Percentiles rank a stretch among this genome's conserved stretches.
These are phyloP conservation scores for Aleiodes leptofemur DNA, from an alignment of 2,888 invertebrate species.

Conservation along the genomic window DNA sequence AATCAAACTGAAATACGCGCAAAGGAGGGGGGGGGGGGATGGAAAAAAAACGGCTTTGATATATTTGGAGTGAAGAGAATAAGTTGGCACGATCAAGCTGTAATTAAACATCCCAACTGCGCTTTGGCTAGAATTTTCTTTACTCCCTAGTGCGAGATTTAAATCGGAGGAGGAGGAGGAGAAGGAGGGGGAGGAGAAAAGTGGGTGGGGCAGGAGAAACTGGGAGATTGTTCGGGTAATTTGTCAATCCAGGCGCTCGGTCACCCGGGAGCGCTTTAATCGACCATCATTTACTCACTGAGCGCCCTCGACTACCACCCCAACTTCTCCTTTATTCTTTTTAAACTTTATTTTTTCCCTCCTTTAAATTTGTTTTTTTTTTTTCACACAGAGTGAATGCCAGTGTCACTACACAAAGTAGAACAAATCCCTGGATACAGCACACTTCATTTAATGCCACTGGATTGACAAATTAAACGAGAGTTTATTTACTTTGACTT, in stretches of 20 bases:
- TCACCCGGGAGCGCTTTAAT: slow-evolving; percentile 68
- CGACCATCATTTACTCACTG: slow-evolving; percentile 70
- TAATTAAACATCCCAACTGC: slow-evolving; percentile 24
- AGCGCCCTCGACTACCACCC: slow-evolving; percentile 43
- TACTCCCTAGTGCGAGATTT: slow-evolving; percentile 32
- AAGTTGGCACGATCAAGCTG: slow-evolving; percentile 25
- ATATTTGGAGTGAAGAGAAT: too few relatives aligned
- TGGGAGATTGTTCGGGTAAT: slow-evolving; percentile 68
- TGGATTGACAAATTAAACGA: slow-evolving; percentile 17
- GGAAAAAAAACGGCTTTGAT: too few relatives aligned
- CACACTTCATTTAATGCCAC: slow-evolving; percentile 20
- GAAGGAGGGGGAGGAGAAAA: background rate
- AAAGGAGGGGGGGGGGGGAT: too few relatives aligned
- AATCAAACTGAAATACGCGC: too few relatives aligned
- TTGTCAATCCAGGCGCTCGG: slow-evolving; percentile 68
- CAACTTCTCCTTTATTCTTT: slow-evolving; percentile 5
- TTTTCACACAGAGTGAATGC: slow-evolving; percentile 35
- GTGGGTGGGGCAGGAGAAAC: slow-evolving; percentile 18
- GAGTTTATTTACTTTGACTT: too few relatives aligned
- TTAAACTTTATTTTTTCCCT: slow-evolving; percentile 42
- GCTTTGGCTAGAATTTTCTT: slow-evolving; percentile 29
- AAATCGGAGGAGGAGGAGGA: slow-evolving; percentile 22
- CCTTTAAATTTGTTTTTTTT: slow-evolving; percentile 40
- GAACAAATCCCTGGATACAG: slow-evolving; percentile 28
- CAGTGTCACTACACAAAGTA: slow-evolving; percentile 38